Evolutionary conservation across 1,140 invertebrate species (phyloP), one percentile per base, ranked within the genome.

Genomic region (Lasioglossum baleicum): DNA sequence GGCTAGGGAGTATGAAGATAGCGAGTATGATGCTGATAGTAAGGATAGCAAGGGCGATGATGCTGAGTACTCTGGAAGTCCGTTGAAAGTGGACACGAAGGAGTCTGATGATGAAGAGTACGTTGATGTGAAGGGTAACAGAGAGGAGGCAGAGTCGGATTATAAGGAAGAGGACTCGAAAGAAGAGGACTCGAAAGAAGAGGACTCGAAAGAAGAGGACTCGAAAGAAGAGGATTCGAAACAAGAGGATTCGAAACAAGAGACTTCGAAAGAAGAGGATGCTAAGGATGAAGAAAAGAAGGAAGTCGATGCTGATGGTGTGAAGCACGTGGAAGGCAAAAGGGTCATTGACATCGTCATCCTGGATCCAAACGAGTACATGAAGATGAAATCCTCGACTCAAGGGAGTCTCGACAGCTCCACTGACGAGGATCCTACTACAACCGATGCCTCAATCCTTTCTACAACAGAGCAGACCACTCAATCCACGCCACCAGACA

Each of bases 341-440:
- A 15, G 42, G n/a, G 35, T 42, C 2, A 44, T 78, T 11, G 83
- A 85, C 7, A 5, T 84, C 0, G 75, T 81, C 22, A 82, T 85
- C 63, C 44, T 84, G 1, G 70, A 83, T n/a, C 58, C 67, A 10
- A 53, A 61, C 6, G 68, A 77, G 7, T 58, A 81, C 0, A 31
- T 10, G 3, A 75, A 74, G 31, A 3, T 13, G 11, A 77, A 77
- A 65, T 48, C 68, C 6, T 22, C 31, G 2, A 31, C n/a, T 0
- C 40, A 70, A 1, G 15, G 56, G 4, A 7, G 7, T 5, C n/a
- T 20, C 56, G 79, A 65, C n/a, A 81, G 26, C 56, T 26, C 48
- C 2, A 63, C 73, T 13, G 58, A 80, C 2, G 7, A 79, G 1
- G 60, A 66, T 20, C 26, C 73, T 17, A 75, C 56, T 35, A 69